phyloP scores from a whole-genome alignment of 2,888 invertebrate genomes.

The Ceriagrion tenellum region DNA sequence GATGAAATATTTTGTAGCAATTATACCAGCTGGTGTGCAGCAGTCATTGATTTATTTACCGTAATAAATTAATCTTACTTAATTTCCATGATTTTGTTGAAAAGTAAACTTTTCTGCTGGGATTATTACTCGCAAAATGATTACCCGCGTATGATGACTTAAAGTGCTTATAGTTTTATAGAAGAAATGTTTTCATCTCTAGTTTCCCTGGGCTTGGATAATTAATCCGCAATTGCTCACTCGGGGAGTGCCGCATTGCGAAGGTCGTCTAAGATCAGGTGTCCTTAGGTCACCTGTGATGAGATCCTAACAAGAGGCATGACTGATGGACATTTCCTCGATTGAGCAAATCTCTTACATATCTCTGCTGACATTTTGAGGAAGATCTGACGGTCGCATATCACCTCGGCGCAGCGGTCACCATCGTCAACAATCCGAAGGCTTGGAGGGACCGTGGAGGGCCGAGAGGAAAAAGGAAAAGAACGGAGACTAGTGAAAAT shows the following conservation, averaged over 20 bases:
- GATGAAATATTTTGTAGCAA: too few species aligned
- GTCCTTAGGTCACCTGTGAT: not conserved
- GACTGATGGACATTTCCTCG: constrained; percentile 56
- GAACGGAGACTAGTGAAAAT: not conserved
- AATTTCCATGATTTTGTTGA: too few species aligned
- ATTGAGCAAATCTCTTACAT: not conserved
- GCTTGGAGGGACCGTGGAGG: not conserved
- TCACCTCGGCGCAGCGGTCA: not conserved
- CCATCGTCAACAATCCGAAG: not conserved
- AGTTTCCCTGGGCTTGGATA: too few species aligned
- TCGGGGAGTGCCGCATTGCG: not conserved
- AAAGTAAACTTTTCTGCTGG: too few species aligned
- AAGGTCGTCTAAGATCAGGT: not conserved
- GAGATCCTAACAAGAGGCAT: constrained; percentile 39
- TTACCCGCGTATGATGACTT: too few species aligned
- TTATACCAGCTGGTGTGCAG: too few species aligned
- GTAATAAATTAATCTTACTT: too few species aligned
- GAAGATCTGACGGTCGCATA: constrained; percentile 32
- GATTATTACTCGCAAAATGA: too few species aligned
- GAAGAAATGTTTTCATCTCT: too few species aligned
- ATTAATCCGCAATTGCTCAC: not conserved
- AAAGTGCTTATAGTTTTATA: too few species aligned
- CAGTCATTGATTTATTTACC: too few species aligned
- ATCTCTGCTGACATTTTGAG: not conserved
- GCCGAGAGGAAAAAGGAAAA: not conserved